Evolutionary conservation across 2,113 vertebrate species (phyloP), one percentile per base, ranked within the genome.

Genomic region (Origma solitaria): DNA sequence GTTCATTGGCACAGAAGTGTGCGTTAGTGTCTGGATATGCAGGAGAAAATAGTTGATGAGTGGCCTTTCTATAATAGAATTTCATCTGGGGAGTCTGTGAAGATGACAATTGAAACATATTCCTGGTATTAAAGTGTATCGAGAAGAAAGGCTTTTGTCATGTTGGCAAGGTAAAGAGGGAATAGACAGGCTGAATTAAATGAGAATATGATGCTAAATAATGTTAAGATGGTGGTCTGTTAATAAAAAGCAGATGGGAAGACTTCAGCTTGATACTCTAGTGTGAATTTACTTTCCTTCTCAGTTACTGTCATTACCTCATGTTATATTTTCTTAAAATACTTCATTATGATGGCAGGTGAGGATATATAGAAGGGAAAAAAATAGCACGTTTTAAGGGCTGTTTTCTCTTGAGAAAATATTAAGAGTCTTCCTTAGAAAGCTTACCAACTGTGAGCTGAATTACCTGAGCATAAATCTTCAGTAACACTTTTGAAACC

Each of bases 241-340:
- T 92, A 95, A 92, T 79, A 65, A 76, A 94, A 91, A 71, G 10
- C 86, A 94, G n/a, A 58, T 91, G 87, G 71, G 70, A 92, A 72
- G 82, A 79, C n/a, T 92, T 85, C 27, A 80, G 23, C 22, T 88
- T 75, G 38, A 68, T 82, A 65, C 57, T 89, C 37, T 45, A 76
- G 38, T 50, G 49, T 85, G 66, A 87, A 95, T 94, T 95, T 87
- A 57, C 88, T 89, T 90, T 92, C 22, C 35, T 77, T 92, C 58
- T 95, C 66, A 33, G 86, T 87, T 95, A 85, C n/a, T 91, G 57
- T 94, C 86, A 82, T 94, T 96, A 95, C 84, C 66, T 91, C 86
- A 91, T 82, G 40, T 68, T 56, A 17, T 58, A 53, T 82, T 95
- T 95, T 72, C 65, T 85, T 76, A 76, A 91, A 95, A 87, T 91